A percentile compares a stretch with the other conserved stretches of the same genome.
These are phyloP conservation scores for Zaprionus nigranus DNA, from an alignment of 1,140 invertebrate genomes.

Conservation along the genomic window DNA sequence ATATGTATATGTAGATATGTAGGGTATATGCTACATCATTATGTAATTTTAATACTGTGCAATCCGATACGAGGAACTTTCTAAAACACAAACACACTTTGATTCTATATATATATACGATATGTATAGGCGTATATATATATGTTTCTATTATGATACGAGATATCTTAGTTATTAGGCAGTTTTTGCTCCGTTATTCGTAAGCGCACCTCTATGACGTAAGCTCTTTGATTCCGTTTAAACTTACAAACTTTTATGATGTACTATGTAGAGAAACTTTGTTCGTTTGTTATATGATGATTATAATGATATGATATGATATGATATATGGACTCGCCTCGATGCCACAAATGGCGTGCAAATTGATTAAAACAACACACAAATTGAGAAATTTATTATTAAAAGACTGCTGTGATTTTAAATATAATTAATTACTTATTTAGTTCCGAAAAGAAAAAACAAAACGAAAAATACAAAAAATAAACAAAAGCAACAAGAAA, in stretches of 20 bases:
- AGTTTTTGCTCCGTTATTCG: slow-evolving; percentile 64
- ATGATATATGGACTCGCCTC: background rate
- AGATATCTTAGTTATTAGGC: slow-evolving; percentile 59
- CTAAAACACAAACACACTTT: slow-evolving; percentile 22
- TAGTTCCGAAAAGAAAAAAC: slow-evolving; percentile 53
- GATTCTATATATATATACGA: slow-evolving; percentile 43
- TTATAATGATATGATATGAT: slow-evolving; percentile 20
- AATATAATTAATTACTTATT: slow-evolving; percentile 75
- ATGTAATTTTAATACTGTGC: slow-evolving; percentile 57
- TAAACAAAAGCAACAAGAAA: slow-evolving; percentile 48
- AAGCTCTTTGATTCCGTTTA: slow-evolving; percentile 78
- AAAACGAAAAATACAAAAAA: slow-evolving; percentile 32
- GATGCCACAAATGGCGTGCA: slow-evolving; percentile 26
- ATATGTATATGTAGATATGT: slow-evolving; percentile 28
- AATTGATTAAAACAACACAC: slow-evolving; percentile 55
- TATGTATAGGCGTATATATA: slow-evolving; percentile 31
- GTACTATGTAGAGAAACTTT: slow-evolving; percentile 56
- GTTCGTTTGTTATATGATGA: slow-evolving; percentile 56
- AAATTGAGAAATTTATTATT: slow-evolving; percentile 80
- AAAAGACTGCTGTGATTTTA: slow-evolving; percentile 84
- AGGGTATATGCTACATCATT: slow-evolving; percentile 37
- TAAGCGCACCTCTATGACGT: slow-evolving; percentile 60
- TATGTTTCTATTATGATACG: slow-evolving; percentile 32
- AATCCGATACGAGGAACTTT: slow-evolving; percentile 34
- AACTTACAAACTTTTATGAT: slow-evolving; percentile 48